Base-by-base conservation (phyloP, 2,797 vertebrate species). In the Thunnus albacares region DNA sequence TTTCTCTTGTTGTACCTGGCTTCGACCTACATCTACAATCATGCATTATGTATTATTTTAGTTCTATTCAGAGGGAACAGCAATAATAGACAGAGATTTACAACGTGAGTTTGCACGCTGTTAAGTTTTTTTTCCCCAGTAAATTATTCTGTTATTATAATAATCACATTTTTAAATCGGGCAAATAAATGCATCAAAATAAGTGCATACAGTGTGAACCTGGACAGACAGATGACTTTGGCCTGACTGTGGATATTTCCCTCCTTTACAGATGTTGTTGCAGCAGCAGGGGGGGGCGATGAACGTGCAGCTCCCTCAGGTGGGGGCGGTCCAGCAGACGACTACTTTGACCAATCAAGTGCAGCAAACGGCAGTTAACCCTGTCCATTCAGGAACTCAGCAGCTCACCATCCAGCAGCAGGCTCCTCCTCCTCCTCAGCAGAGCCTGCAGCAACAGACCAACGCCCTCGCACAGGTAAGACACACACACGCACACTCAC, bases 231-330 rank as follows among this genome's bases (percentile, higher is more conserved):
- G 22, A 71, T 18, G 22, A 0, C 60, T 68, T 55, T 41, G 38
- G 24, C 47, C 43, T 89, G 57, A 88, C 38, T 4, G 59, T 20
- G 20, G 11, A 17, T 64, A 43, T 79, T 67, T 75, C 45, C 24
- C 30, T 82, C 33, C 20, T 10, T 10, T 1, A 67, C 94, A 99
- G 97, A 98, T 99, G 97, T 97, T 99, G 90, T 92, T 98, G 87
- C 98, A 98, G 92, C 97, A 94, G 92, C 88, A 97, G 1, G 91
- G 96, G 49, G 93, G 96, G 83, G 94, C 96, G 18, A 94, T 97
- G 93, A 98, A 96, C 82, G 93, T 98, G 77, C 97, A 97, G 85
- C 95, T 98, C 79, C 93, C 97, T 62, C 96, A 96, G 84, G 96
- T 96, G 92, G 97, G 96, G 30, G 93, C 90, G 0, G 93, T 97